Conservation (phyloP, 35 echinoderm and acorn worm species). For the Lytechinus pictus region DNA sequence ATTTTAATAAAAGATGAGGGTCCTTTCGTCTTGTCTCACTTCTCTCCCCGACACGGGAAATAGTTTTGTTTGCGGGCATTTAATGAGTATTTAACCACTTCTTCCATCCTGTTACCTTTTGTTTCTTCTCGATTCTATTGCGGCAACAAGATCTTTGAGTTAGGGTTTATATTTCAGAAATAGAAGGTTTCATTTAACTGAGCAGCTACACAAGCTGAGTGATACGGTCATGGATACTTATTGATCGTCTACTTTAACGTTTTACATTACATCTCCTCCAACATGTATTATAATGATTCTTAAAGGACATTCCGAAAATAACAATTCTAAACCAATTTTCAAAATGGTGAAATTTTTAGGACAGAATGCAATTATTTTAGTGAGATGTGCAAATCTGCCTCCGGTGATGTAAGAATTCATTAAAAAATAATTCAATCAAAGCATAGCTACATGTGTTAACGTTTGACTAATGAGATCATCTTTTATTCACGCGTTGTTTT, state of each 20-base stretch:
- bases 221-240: slow-evolving; percentile 29
- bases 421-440: slow-evolving; percentile 8
- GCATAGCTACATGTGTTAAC: slow-evolving; percentile 18
- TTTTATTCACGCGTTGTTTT: background rate
- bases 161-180: background rate
- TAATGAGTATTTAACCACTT: background rate
- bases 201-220: background rate
- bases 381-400: background rate
- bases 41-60: background rate
- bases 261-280: background rate
- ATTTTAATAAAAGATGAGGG: slow-evolving; percentile 43
- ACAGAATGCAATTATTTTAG: background rate
- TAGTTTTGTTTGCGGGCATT: slow-evolving; percentile 4
- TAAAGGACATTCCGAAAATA: background rate
- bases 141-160: background rate
- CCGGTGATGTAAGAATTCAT: background rate
- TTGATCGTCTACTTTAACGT: slow-evolving; percentile 27
- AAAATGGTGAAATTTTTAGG: background rate
- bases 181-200: background rate
- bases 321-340: background rate
- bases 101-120: background rate
- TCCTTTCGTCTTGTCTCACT: background rate
- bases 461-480: slow-evolving; percentile 11
- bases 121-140: slow-evolving; percentile 3
- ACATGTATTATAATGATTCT: background rate